Percentiles rank a stretch among this genome's conserved stretches.
These are phyloP conservation scores for Amblyopsis hoosieri DNA, from an alignment of 2,797 vertebrate species.

Conservation along the genomic window DNA sequence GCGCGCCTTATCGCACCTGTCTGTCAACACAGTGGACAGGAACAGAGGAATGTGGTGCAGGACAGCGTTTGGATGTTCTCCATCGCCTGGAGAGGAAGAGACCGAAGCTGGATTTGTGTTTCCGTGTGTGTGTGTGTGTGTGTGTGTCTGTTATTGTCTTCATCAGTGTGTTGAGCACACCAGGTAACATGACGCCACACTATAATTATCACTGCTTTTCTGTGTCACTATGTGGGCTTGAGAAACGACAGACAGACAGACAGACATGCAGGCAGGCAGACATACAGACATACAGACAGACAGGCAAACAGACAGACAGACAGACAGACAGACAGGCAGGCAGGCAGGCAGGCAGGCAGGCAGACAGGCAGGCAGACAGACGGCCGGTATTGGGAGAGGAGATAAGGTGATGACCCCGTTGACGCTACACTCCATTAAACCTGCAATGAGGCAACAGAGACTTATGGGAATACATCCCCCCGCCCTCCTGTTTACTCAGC, in stretches of 20 bases:
- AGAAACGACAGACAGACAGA: not conserved
- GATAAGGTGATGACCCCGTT: slow-evolving; percentile 59
- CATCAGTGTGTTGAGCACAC: not conserved
- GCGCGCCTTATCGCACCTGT: too few relatives aligned
- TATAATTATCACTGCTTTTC: too few relatives aligned
- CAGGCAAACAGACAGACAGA: too few relatives aligned
- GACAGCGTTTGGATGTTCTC: too few relatives aligned
- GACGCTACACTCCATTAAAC: slow-evolving; percentile 63
- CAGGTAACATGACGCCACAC: not conserved
- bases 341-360: too few relatives aligned
- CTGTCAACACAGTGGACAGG: too few relatives aligned
- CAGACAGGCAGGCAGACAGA: not conserved
- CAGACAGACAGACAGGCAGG: too few relatives aligned
- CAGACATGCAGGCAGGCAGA: too few relatives aligned
- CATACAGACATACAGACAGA: too few relatives aligned
- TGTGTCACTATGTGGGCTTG: not conserved
- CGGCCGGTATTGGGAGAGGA: not conserved
- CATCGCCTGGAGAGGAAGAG: too few relatives aligned
- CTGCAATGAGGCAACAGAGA: slow-evolving; percentile 57
- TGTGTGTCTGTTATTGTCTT: not conserved
- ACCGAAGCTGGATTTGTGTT: too few relatives aligned
- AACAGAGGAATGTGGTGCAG: too few relatives aligned
- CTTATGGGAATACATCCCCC: slow-evolving; percentile 41
- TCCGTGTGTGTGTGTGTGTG: not conserved
- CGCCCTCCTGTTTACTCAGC: slow-evolving; percentile 13